These are phyloP conservation scores for Mellivora capensis DNA, from an alignment of 2,113 vertebrate species.

Conservation along the genomic window DNA sequence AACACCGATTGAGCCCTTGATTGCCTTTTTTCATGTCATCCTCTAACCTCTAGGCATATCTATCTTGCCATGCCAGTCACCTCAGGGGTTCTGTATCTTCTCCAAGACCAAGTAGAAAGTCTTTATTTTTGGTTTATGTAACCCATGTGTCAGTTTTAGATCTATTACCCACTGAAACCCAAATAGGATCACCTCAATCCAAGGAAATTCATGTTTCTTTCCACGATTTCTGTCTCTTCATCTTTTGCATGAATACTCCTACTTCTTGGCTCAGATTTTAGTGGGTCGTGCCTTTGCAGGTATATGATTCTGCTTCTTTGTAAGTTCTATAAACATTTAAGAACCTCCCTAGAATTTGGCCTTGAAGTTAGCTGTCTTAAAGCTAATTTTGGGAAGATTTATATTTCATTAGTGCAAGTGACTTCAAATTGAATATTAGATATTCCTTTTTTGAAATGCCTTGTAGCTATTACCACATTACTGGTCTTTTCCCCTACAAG, in stretches of 20 bases:
- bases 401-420: neutral
- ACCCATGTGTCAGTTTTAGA: neutral
- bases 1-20: neutral
- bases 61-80: neutral
- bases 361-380: neutral
- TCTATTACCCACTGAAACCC: neutral
- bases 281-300: neutral
- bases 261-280: neutral
- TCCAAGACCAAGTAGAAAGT: neutral
- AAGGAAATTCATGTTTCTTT: neutral
- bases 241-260: neutral
- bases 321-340: neutral
- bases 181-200: neutral
- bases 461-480: neutral
- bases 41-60: neutral
- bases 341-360: neutral
- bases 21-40: neutral
- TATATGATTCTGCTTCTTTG: neutral
- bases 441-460: neutral
- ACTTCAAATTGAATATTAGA: neutral
- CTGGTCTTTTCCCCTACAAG: neutral
- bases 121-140: neutral
- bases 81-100: neutral
- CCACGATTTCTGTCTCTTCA: neutral
- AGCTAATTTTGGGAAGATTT: conserved; percentile 8